These are phyloP conservation scores for Conistra vaccinii DNA, from an alignment of 2,888 invertebrate species.

Conservation along the genomic window DNA sequence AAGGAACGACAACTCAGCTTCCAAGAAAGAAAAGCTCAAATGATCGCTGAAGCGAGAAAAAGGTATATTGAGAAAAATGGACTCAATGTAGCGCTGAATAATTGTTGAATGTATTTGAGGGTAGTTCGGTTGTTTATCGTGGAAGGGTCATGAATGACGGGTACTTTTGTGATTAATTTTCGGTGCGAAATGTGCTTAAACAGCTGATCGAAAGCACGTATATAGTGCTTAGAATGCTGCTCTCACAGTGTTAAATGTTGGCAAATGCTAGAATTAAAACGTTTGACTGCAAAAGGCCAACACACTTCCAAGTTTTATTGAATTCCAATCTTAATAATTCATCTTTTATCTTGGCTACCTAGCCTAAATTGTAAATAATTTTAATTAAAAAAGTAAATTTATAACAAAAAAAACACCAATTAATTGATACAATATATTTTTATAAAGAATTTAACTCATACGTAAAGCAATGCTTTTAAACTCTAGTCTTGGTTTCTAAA, in stretches of 20 bases:
- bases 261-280: not conserved
- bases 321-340: constrained; percentile 9
- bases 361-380: constrained; percentile 3
- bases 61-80: constrained; percentile 95
- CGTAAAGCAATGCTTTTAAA: not conserved
- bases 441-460: not conserved
- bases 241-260: not conserved
- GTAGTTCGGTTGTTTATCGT: constrained; percentile 68
- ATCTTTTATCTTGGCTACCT: not conserved
- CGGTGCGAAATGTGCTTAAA: constrained; percentile 20
- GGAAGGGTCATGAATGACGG: constrained; percentile 21
- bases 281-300: not conserved
- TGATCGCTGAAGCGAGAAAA: constrained; percentile 94
- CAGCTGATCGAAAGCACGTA: not conserved
- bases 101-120: constrained; percentile 68
- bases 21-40: constrained; percentile 94
- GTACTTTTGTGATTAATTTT: not conserved
- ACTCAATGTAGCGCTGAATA: constrained; percentile 80
- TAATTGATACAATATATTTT: constrained; percentile 30
- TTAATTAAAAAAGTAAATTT: not conserved
- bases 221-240: not conserved
- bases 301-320: not conserved
- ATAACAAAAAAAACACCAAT: constrained; percentile 21
- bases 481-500: not conserved
- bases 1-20: constrained; percentile 93